A percentile compares a stretch with the other conserved stretches of the same genome.
Evolutionary conservation across 2,888 invertebrate genomes (phyloP).

Genomic region (Mythimna albipuncta): DNA sequence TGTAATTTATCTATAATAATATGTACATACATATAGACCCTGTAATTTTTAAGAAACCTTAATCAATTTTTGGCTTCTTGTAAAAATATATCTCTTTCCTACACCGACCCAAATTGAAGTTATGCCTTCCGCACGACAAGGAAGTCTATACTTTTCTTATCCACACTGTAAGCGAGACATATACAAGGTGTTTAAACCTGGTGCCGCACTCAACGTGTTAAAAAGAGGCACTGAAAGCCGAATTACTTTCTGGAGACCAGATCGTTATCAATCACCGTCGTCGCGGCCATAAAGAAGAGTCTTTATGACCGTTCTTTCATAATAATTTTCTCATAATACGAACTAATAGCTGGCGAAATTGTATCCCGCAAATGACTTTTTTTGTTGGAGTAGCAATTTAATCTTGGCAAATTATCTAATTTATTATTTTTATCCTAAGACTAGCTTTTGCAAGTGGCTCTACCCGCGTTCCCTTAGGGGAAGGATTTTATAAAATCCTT

Average conservation of each 20-base stretch:
- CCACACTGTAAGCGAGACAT: too few relatives aligned
- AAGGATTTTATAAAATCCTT: too few relatives aligned
- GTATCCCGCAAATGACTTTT: neutral
- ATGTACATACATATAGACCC: too few relatives aligned
- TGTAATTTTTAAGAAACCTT: too few relatives aligned
- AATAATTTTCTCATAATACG: constrained; percentile 1
- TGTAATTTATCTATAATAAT: too few relatives aligned
- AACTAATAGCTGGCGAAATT: constrained; percentile 2
- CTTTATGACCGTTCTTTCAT: neutral
- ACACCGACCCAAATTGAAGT: too few relatives aligned
- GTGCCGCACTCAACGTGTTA: neutral
- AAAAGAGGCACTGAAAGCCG: neutral
- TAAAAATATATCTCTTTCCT: too few relatives aligned
- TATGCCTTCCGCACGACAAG: too few relatives aligned
- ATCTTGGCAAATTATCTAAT: neutral
- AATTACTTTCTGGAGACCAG: neutral
- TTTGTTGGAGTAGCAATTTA: neutral
- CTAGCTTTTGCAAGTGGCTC: neutral
- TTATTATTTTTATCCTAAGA: neutral
- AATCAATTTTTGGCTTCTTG: too few relatives aligned
- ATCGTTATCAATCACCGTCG: neutral
- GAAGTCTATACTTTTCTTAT: too few relatives aligned
- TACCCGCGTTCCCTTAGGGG: too few relatives aligned
- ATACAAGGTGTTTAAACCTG: too few relatives aligned
- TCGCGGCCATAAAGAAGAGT: neutral